Evolutionary conservation across 2,797 vertebrate species (phyloP), one percentile per base, ranked within the genome.

Genomic region (Poecilia picta): DNA sequence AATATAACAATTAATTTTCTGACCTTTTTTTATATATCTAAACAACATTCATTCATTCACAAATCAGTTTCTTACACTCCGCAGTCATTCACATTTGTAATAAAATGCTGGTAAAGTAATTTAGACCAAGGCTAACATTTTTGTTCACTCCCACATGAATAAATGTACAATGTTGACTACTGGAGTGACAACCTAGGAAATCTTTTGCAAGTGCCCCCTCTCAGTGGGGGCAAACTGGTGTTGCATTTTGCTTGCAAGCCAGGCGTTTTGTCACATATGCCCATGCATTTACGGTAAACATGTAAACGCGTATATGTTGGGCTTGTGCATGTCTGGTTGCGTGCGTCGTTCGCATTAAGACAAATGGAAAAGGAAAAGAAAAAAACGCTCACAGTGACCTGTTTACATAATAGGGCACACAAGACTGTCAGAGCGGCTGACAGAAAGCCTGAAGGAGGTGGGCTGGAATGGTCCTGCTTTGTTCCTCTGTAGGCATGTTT

Each of bases 331-430:
- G 53, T 82, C 73, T 70, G 79, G 79, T 79, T 75, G 74, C 74
- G 57, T 16, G 28, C 73, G 72, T 80, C 73, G 84, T 85, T 88
- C 64, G 85, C 66, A 87, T 89, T 85, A 81, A 92, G 79, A 88
- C 75, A 82, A 87, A 93, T 77, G 79, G 18, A 45, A 41, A 39
- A 66, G 18, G 10, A 8, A 23, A 51, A 8, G 8, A 51, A 23
- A 1, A 8, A 43, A 86, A 25, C 43, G 1, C 81, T 88, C 81
- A 46, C 13, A 89, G 74, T 91, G 92, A 90, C 91, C 87, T 88
- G 87, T 88, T 94, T 93, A 96, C 83, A 72, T 90, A 91, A 95
- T 82, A 85, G 81, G 80, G 64, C 81, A 83, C 80, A 84, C n/a
- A 81, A 76, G 84, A 80, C 70, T 84, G 89, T 76, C 81, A 74